Conservation (phyloP, 2,113 vertebrate genomes). For the Coptodon rendalli region DNA sequence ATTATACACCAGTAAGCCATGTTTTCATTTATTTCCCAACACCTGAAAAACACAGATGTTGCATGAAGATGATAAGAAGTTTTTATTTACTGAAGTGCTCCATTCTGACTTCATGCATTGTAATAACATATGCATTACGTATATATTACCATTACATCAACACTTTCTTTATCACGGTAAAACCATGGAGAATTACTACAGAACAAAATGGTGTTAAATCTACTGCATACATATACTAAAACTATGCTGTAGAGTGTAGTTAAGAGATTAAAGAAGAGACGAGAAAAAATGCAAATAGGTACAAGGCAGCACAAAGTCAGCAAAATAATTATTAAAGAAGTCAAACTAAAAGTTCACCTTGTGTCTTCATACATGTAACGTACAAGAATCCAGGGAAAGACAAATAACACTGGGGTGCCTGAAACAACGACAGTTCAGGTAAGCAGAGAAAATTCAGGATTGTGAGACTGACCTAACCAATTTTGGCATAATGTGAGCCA, state of each 20-base stretch:
- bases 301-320: not conserved
- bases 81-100: not conserved
- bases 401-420: not conserved
- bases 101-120: not conserved
- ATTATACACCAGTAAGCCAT: not conserved
- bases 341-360: not conserved
- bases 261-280: not conserved
- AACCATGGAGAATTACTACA: not conserved
- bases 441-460: not conserved
- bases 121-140: not conserved
- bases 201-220: not conserved
- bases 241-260: not conserved
- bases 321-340: not conserved
- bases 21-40: conserved; percentile 6
- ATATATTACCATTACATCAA: not conserved
- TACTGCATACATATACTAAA: not conserved
- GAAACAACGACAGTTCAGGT: not conserved
- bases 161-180: rapidly evolving
- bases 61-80: not conserved
- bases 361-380: conserved; percentile 14
- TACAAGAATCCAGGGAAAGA: not conserved
- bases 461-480: not conserved
- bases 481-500: not conserved
- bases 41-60: not conserved
- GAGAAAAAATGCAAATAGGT: not conserved